Evolutionary conservation across 2,113 vertebrate genomes (phyloP).

Genomic region (Megaleporinus macrocephalus): DNA sequence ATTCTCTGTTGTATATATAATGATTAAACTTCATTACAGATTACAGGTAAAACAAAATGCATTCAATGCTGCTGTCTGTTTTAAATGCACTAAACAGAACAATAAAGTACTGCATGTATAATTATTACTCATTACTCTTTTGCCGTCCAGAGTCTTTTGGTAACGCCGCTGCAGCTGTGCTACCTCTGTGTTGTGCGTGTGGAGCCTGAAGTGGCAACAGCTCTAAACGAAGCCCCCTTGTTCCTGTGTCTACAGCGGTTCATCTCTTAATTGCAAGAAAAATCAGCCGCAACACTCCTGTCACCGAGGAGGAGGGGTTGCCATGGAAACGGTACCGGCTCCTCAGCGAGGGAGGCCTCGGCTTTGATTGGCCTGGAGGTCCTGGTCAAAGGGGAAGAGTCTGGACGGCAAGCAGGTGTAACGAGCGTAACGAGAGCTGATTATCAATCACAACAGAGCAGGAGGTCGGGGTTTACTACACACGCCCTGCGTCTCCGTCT

Average conservation of each 20-base stretch:
- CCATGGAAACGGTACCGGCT: constrained; percentile 40
- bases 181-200: background rate
- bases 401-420: constrained; percentile 13
- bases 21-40: too few relatives aligned
- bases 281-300: constrained; percentile 25
- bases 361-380: constrained; percentile 41
- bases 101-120: background rate
- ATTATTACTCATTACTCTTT: background rate
- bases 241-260: constrained; percentile 41
- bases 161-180: background rate
- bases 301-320: constrained; percentile 42
- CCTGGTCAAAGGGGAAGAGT: background rate
- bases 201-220: constrained; percentile 12
- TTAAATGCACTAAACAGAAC: too few relatives aligned
- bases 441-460: constrained; percentile 6
- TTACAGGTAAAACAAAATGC: too few relatives aligned
- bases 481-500: background rate
- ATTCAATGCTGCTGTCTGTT: too few relatives aligned
- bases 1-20: too few relatives aligned
- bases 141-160: background rate
- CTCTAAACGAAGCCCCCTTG: constrained; percentile 30
- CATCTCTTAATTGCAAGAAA: constrained; percentile 52
- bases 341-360: constrained; percentile 27
- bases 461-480: background rate
- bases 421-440: background rate